Percentiles rank a stretch among this genome's conserved stretches.
Conservation (phyloP, 2,113 vertebrate species). For the Galemys pyrenaicus region DNA sequence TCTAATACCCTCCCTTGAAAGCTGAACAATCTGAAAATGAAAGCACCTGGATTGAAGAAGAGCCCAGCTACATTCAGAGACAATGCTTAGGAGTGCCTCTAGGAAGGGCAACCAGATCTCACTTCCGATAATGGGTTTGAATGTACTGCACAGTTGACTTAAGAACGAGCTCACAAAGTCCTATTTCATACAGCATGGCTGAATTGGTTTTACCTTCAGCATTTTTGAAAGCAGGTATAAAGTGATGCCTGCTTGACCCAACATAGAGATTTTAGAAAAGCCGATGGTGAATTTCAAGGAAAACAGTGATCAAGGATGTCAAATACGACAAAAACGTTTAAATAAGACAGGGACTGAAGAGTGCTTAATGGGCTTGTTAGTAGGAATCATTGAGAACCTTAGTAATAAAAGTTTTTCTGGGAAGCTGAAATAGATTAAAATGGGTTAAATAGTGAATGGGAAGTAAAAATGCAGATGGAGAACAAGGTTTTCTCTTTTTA, state of each 20-base stretch:
- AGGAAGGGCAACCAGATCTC: not conserved
- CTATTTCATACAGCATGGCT: not conserved
- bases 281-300: not conserved
- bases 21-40: not conserved
- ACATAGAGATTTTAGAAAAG: not conserved
- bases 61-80: not conserved
- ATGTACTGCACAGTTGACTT: constrained; percentile 17
- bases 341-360: not conserved
- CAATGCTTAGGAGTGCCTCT: not conserved
- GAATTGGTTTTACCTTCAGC: not conserved
- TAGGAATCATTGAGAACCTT: not conserved
- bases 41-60: not conserved
- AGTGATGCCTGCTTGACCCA: not conserved
- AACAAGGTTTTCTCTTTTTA: not conserved
- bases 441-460: not conserved
- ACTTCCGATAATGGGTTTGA: not conserved
- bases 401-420: not conserved
- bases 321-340: not conserved
- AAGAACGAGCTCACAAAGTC: not conserved
- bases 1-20: not conserved
- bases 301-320: not conserved
- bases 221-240: constrained; percentile 9
- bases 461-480: not conserved
- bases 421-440: not conserved
- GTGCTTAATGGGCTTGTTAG: not conserved